Evolutionary conservation across 2,113 vertebrate species (phyloP).

Genomic region (Loxodonta africana): DNA sequence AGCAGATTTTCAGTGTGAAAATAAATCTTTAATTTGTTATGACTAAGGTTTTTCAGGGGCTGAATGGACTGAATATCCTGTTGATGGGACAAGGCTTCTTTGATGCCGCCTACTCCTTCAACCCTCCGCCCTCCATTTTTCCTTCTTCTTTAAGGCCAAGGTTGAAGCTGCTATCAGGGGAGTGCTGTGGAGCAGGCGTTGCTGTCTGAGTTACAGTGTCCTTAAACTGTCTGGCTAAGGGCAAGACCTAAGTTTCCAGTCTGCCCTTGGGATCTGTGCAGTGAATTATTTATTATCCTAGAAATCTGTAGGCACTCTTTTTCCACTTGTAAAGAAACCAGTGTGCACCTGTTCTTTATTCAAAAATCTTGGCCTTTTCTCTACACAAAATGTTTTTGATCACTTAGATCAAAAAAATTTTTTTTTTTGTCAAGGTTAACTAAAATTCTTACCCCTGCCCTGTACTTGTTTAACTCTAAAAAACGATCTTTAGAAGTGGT

Average conservation of each 20-base stretch:
- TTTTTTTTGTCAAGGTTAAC: constrained; percentile 54
- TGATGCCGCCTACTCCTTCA: neutral
- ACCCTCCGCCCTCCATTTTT: neutral
- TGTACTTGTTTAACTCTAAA: neutral
- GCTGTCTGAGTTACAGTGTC: constrained; percentile 75
- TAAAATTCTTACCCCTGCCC: neutral
- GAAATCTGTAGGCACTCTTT: constrained; percentile 79
- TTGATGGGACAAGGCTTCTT: neutral
- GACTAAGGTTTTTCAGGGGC: neutral
- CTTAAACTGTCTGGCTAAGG: constrained; percentile 76
- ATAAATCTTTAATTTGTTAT: neutral
- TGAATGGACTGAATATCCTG: neutral
- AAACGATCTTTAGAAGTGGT: neutral
- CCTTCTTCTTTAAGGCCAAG: constrained; percentile 58
- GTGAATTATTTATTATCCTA: constrained; percentile 87
- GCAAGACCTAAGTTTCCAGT: constrained; percentile 59
- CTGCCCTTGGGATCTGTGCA: constrained; percentile 83
- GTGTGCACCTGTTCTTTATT: neutral
- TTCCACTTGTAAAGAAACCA: constrained; percentile 75
- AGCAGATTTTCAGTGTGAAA: constrained; percentile 35
- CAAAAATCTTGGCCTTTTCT: constrained; percentile 58
- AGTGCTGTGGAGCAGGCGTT: constrained; percentile 64
- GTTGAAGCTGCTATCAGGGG: constrained; percentile 74
- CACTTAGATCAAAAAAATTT: constrained; percentile 3
- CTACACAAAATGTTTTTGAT: constrained; percentile 50